These are phyloP conservation scores for Platysternon megacephalum DNA, from an alignment of 2,113 vertebrate genomes.

Conservation along the genomic window DNA sequence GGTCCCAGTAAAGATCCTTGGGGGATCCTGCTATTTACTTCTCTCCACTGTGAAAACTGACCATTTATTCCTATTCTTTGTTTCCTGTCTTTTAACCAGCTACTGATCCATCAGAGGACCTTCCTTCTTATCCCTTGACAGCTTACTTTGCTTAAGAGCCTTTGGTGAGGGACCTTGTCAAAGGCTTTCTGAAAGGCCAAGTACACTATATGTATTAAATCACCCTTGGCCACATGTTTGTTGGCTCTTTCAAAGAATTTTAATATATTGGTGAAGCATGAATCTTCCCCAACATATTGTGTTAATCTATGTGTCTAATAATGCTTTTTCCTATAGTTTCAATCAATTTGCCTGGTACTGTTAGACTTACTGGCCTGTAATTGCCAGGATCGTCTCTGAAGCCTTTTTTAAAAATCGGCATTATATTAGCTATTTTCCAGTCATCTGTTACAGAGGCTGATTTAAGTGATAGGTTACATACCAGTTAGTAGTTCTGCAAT, in stretches of 20 bases:
- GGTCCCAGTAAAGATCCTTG: background rate
- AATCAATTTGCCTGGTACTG: background rate
- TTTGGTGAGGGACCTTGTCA: background rate
- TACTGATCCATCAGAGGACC: background rate
- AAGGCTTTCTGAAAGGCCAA: background rate
- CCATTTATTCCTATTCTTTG: background rate
- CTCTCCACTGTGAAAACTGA: background rate
- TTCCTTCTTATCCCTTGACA: background rate
- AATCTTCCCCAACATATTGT: no score
- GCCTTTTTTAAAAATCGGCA: background rate
- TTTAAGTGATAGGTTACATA: background rate
- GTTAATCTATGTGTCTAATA: background rate
- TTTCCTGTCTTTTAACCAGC: background rate
- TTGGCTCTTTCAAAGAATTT: background rate
- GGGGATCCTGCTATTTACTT: background rate
- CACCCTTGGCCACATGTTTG: background rate
- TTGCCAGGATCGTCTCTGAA: background rate
- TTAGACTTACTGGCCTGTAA: background rate
- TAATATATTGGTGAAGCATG: background rate
- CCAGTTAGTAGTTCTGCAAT: background rate
- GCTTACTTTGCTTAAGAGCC: background rate
- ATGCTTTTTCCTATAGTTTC: background rate
- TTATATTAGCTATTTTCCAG: background rate
- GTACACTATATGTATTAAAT: no score
- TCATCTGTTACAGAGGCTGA: background rate